phyloP scores from a whole-genome alignment of 2,888 invertebrate species.

The Melanostoma scalare region DNA sequence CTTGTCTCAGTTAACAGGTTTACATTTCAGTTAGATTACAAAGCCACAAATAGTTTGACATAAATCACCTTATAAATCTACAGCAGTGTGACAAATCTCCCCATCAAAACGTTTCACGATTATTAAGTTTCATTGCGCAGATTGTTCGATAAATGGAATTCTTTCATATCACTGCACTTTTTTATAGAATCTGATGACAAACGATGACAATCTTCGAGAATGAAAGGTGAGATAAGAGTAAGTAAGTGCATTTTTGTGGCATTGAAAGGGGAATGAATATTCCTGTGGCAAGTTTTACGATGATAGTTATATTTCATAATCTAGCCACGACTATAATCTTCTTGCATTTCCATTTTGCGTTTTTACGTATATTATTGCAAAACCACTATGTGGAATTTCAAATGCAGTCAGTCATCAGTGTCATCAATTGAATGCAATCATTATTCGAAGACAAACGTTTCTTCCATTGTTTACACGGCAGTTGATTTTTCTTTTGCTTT shows the following conservation, averaged over 20 bases:
- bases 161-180: slow-evolving; percentile 20
- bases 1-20: not conserved
- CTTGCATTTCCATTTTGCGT: slow-evolving; percentile 20
- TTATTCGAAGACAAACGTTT: not conserved
- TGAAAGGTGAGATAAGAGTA: slow-evolving; percentile 14
- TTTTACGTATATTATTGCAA: slow-evolving; percentile 12
- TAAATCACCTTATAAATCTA: slow-evolving; percentile 9
- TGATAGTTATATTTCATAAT: slow-evolving; percentile 31
- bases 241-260: slow-evolving; percentile 53
- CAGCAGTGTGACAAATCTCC: slow-evolving; percentile 21
- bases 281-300: slow-evolving; percentile 26
- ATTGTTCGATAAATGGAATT: slow-evolving; percentile 19
- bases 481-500: not conserved
- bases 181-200: slow-evolving; percentile 2
- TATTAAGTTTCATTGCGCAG: slow-evolving; percentile 42
- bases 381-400: slow-evolving; percentile 11
- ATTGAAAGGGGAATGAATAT: slow-evolving; percentile 37
- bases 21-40: not conserved
- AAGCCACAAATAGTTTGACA: slow-evolving; percentile 7
- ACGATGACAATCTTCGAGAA: slow-evolving; percentile 1
- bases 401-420: slow-evolving; percentile 11
- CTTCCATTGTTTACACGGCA: slow-evolving; percentile 22
- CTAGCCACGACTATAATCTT: not conserved
- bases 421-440: slow-evolving; percentile 10
- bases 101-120: slow-evolving; percentile 40